A percentile compares a stretch with the other conserved stretches of the same genome.
Evolutionary conservation across 1,140 invertebrate species (phyloP).

Genomic region (Bombus huntii): DNA sequence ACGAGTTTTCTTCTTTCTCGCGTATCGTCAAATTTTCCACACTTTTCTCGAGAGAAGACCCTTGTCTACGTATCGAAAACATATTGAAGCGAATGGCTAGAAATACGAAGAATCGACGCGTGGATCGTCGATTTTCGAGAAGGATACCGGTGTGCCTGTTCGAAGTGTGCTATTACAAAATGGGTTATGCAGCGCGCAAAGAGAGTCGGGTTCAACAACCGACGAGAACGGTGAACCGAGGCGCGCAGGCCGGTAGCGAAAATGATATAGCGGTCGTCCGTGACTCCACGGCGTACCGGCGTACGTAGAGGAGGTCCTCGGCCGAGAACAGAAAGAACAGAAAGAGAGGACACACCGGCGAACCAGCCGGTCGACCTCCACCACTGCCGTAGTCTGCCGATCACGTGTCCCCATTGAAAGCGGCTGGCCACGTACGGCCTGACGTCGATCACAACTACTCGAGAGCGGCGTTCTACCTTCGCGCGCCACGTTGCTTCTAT

Average conservation of each 20-base stretch:
- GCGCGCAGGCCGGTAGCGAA: slow-evolving; percentile 75
- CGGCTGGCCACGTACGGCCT: slow-evolving; percentile 72
- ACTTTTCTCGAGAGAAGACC: neutral
- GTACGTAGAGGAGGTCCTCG: slow-evolving; percentile 48
- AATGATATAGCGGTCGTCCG: slow-evolving; percentile 78
- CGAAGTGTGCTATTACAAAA: slow-evolving; percentile 83
- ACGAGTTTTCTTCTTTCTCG: neutral
- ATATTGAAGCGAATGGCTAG: neutral
- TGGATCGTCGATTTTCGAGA: slow-evolving; percentile 47
- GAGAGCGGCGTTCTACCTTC: slow-evolving; percentile 36
- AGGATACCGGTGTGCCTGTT: slow-evolving; percentile 66
- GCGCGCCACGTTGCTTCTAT: neutral
- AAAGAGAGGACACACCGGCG: slow-evolving; percentile 31
- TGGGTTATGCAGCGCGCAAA: slow-evolving; percentile 81
- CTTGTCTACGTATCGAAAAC: neutral
- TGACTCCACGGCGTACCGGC: slow-evolving; percentile 66
- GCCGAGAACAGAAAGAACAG: slow-evolving; percentile 37
- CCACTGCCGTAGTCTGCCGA: slow-evolving; percentile 65
- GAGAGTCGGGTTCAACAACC: slow-evolving; percentile 80
- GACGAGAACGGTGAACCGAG: slow-evolving; percentile 74
- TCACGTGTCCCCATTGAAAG: slow-evolving; percentile 77
- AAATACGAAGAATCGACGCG: neutral
- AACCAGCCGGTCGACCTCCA: slow-evolving; percentile 56
- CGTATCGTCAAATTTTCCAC: too few species aligned
- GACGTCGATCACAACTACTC: slow-evolving; percentile 75